Evolutionary conservation across 1,140 invertebrate species (phyloP), one percentile per base, ranked within the genome.

Genomic region (Eriocheir sinensis): DNA sequence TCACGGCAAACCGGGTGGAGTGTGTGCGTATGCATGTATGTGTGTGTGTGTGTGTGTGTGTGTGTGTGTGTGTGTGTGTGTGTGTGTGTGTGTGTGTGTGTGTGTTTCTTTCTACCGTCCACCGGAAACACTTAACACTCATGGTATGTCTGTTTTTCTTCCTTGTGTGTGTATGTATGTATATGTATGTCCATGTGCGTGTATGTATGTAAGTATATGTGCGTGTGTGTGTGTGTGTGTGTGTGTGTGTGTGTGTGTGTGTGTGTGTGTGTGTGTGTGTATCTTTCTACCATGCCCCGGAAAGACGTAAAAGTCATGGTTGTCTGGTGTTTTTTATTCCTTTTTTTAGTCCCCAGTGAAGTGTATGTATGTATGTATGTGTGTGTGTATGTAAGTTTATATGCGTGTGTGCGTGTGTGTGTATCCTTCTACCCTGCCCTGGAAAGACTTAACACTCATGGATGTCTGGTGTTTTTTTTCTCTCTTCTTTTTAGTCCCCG

Each of bases 21-120:
- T 34, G 81, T 21, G 38, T 38, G 32, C 8, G 15, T 2, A 27
- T 34, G 81, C 38, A 1, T 85, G 81, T 85, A 4, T 85, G 30
- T 36, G 34, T 85, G 81, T 85, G n/a, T 32, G 81, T 85, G 81
- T 85, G 81, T 85, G 30, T 85, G 81, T 38, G 30, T 85, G 79
- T 81, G 79, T 81, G 79, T 81, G 79, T 81, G 79, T 81, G 6
- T 81, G 79, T 81, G 79, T 81, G 27, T 91, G 4, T 60, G 38
- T 91, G 27, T 90, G 34, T 90, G 27, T 72, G 38, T 91, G 17
- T 91, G 17, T 91, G 17, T 91, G 38, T 72, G 38, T 91, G 38
- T 72, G 38, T 91, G 38, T n/a, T n/a, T n/a, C n/a, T n/a, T n/a
- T n/a, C n/a, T n/a, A n/a, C n/a, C n/a, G n/a, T n/a, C n/a, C n/a